Percentiles rank a stretch among this genome's conserved stretches.
Conservation (phyloP, 2,113 vertebrate species). For the Symphodus melops region DNA sequence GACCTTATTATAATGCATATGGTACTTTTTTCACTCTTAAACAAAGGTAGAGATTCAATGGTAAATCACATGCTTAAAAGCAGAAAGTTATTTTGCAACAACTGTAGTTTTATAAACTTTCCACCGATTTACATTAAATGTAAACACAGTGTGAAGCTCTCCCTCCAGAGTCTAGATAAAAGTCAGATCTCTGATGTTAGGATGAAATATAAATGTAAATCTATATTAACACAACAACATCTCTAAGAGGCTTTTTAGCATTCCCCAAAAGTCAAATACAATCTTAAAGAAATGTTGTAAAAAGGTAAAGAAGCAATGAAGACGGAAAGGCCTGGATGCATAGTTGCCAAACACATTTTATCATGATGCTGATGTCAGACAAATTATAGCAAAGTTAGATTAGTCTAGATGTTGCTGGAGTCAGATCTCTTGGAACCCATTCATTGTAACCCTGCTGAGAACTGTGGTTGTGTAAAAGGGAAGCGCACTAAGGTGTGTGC, state of each 20-base stretch:
- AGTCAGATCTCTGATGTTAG: conserved; percentile 21
- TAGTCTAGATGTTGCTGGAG: conserved; percentile 22
- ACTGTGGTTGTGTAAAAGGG: not conserved
- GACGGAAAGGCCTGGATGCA: conserved; percentile 23
- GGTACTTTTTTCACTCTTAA: too few species aligned
- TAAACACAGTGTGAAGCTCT: conserved; percentile 14
- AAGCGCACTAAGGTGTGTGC: not conserved
- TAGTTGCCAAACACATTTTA: conserved; percentile 11
- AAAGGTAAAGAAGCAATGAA: not conserved
- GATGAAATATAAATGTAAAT: too few species aligned
- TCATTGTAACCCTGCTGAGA: conserved; percentile 21
- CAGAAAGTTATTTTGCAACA: conserved; percentile 1
- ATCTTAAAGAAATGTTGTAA: not conserved
- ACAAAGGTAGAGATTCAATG: not conserved
- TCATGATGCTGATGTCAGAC: conserved; percentile 39
- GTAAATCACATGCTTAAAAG: conserved; percentile 4
- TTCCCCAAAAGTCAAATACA: not conserved
- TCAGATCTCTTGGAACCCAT: conserved; percentile 38
- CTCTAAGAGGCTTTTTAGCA: not conserved
- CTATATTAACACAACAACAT: conserved; percentile 4
- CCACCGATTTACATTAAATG: conserved; percentile 12
- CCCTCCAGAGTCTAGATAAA: conserved; percentile 21
- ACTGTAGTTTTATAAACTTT: not conserved
- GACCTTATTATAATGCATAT: too few species aligned
- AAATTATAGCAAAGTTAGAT: conserved; percentile 34